A percentile compares a stretch with the other conserved stretches of the same genome.
phyloP scores from a whole-genome alignment of 2,888 invertebrate species.

The Volucella inflata region DNA sequence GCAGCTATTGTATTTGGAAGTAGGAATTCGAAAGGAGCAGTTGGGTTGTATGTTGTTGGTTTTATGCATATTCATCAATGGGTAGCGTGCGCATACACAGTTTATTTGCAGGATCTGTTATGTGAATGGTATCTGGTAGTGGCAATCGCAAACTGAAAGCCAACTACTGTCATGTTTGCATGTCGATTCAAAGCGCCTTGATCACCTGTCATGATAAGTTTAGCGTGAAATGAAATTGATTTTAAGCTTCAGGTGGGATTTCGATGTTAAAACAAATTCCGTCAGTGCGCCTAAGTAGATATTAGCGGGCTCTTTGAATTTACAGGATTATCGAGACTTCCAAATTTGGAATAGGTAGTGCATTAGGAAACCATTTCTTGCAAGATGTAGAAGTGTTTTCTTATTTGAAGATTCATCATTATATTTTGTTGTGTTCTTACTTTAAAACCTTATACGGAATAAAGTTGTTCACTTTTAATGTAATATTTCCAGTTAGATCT shows the following conservation, averaged over 20 bases:
- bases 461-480: too few relatives aligned
- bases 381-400: too few relatives aligned
- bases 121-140: conserved; percentile 57
- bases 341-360: too few relatives aligned
- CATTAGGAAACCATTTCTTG: too few relatives aligned
- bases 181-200: conserved; percentile 61
- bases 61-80: conserved; percentile 64
- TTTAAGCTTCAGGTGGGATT: background rate
- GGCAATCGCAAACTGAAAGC: conserved; percentile 67
- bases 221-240: conserved; percentile 43
- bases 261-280: too few relatives aligned
- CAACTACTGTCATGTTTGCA: conserved; percentile 73
- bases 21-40: conserved; percentile 65
- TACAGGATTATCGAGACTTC: too few relatives aligned
- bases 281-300: too few relatives aligned
- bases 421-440: too few relatives aligned
- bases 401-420: too few relatives aligned
- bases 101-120: conserved; percentile 53
- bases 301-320: too few relatives aligned
- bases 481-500: too few relatives aligned
- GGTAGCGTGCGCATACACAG: conserved; percentile 4
- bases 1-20: conserved; percentile 49
- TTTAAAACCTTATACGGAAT: too few relatives aligned
- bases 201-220: conserved; percentile 69
- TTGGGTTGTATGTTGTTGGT: background rate